phyloP scores from a whole-genome alignment of 2,888 invertebrate species.

The Xylophagus ater region DNA sequence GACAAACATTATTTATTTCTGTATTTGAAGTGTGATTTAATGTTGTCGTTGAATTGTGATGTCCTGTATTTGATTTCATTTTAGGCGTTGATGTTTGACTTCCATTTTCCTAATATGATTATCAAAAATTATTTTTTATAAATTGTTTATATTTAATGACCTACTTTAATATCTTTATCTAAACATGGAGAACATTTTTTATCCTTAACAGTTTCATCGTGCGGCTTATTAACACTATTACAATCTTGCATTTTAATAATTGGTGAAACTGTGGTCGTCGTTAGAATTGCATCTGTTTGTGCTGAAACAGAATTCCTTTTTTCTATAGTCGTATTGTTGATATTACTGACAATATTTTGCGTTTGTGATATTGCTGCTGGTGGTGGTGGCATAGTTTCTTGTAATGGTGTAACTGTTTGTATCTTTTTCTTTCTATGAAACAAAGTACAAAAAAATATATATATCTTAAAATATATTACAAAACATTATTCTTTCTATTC shows the following conservation, averaged over 20 bases:
- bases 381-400: slow-evolving; percentile 16
- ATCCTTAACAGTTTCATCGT: slow-evolving; percentile 28
- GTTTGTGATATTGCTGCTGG: slow-evolving; percentile 20
- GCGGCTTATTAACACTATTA: slow-evolving; percentile 24
- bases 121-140: neutral
- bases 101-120: slow-evolving; percentile 25
- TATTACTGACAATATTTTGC: slow-evolving; percentile 10
- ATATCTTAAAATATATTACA: too few relatives aligned
- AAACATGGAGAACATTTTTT: slow-evolving; percentile 28
- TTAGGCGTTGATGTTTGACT: slow-evolving; percentile 32
- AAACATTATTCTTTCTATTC: neutral
- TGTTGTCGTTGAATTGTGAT: slow-evolving; percentile 35
- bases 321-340: slow-evolving; percentile 20
- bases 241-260: slow-evolving; percentile 25
- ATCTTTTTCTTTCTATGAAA: slow-evolving; percentile 9
- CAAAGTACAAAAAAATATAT: neutral
- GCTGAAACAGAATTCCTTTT: slow-evolving; percentile 37
- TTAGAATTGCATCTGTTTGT: slow-evolving; percentile 32
- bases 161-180: slow-evolving; percentile 12
- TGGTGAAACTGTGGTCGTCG: slow-evolving; percentile 22
- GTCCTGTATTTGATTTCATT: slow-evolving; percentile 30
- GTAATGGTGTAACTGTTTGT: slow-evolving; percentile 11
- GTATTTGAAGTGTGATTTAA: slow-evolving; percentile 33
- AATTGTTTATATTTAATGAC: neutral
- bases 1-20: slow-evolving; percentile 36